These are phyloP conservation scores for Dimorphilus gyrociliatus DNA, from an alignment of 2,888 invertebrate genomes.

Conservation along the genomic window DNA sequence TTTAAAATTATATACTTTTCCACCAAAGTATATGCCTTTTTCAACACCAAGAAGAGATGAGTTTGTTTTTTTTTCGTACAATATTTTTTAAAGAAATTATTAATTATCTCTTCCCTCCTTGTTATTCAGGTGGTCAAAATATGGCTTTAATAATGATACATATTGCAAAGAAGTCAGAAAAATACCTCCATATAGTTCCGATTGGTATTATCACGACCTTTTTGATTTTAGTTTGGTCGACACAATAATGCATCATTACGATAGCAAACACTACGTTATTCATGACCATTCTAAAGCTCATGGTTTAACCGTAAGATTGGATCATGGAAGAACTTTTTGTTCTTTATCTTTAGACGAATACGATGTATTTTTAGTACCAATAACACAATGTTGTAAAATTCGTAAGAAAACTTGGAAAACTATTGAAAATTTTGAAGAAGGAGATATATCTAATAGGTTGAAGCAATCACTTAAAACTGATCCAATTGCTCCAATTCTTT, in stretches of 20 bases:
- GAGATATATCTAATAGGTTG: slow-evolving; percentile 4
- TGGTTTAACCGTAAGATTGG: slow-evolving; percentile 12
- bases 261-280: slow-evolving; percentile 13
- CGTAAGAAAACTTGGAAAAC: slow-evolving; percentile 9
- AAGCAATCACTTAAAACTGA: slow-evolving; percentile 6
- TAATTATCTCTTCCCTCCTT: background rate
- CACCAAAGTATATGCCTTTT: slow-evolving; percentile 12
- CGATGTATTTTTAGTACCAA: slow-evolving; percentile 12
- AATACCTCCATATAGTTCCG: slow-evolving; percentile 8
- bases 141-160: slow-evolving; percentile 10
- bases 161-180: slow-evolving; percentile 9
- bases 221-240: slow-evolving; percentile 13
- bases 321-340: slow-evolving; percentile 15
- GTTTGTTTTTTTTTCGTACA: slow-evolving; percentile 4
- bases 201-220: slow-evolving; percentile 10
- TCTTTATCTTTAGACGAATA: slow-evolving; percentile 9
- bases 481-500: slow-evolving; percentile 9
- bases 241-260: slow-evolving; percentile 13
- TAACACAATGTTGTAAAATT: slow-evolving; percentile 12
- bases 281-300: slow-evolving; percentile 7
- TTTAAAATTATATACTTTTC: slow-evolving; percentile 10
- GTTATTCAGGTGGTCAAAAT: slow-evolving; percentile 10
- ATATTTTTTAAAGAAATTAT: background rate
- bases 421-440: slow-evolving; percentile 3
- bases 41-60: slow-evolving; percentile 10